phyloP scores from a whole-genome alignment of 2,113 vertebrate species.

The Coreoperca whiteheadi region DNA sequence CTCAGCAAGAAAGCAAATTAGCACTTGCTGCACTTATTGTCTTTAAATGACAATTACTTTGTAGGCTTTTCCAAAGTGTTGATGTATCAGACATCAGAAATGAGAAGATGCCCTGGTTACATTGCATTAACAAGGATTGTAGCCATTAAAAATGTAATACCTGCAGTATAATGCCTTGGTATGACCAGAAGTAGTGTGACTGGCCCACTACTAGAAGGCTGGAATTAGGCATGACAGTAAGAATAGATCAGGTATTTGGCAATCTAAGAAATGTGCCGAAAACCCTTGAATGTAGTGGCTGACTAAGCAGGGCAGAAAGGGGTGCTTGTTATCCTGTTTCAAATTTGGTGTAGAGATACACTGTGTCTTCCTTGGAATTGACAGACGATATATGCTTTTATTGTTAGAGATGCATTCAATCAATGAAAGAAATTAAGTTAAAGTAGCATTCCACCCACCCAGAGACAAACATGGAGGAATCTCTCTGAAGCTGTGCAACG shows the following conservation, averaged over 20 bases:
- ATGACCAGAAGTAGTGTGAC: background rate
- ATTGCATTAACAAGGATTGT: background rate
- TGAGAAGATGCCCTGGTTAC: background rate
- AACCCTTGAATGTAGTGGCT: background rate
- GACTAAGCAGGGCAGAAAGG: background rate
- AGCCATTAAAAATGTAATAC: background rate
- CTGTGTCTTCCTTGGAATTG: background rate
- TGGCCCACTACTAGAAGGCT: background rate
- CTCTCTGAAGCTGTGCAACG: conserved; percentile 25
- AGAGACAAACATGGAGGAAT: conserved; percentile 5
- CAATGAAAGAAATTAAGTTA: background rate
- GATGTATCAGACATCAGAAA: background rate
- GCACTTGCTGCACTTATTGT: background rate
- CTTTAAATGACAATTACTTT: background rate
- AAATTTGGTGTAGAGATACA: background rate
- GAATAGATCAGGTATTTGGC: background rate
- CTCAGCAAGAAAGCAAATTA: background rate
- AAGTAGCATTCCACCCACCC: conserved; percentile 3
- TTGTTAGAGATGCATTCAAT: background rate
- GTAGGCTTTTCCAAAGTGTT: background rate
- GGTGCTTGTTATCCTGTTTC: background rate
- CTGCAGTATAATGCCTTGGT: background rate
- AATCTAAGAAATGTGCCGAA: background rate
- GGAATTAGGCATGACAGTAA: background rate
- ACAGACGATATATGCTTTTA: background rate